Base-by-base conservation (phyloP, 2,113 vertebrate genomes). In the Gorsachius goisagi region DNA sequence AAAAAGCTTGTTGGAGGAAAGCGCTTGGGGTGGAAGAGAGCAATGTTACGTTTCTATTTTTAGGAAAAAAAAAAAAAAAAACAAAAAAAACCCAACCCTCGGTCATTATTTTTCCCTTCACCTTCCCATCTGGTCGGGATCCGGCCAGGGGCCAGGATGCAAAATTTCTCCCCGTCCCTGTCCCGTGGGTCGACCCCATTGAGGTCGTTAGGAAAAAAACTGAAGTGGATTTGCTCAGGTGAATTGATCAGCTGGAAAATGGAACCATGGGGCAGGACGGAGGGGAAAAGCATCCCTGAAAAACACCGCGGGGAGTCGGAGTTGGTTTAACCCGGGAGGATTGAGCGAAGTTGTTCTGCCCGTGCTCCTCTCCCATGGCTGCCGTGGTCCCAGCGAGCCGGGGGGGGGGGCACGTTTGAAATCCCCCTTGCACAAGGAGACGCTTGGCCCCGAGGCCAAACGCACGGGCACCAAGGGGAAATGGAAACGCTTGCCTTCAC, bases 1-100 rank as follows among this genome's bases (percentile, higher is more conserved):
- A 98, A 98, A 83, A 96, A 97, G 98, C 96, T 98, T 92, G 94
- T 95, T 90, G 86, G 96, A 98, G 97, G 97, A 98, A 97, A 98
- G 98, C 80, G 96, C 97, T 98, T 97, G 98, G 97, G 95, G 97
- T 95, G 52, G 87, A 95, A 87, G 85, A 94, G 90, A 97, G 92
- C 95, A 82, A 87, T 53, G 80, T 60, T 76, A 75, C 26, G 5
- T 97, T 96, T 95, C 79, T 91, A 39, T 80, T 96, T 95, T 91
- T 85, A 79, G 79, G 24, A 35, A 44, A 71, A 62, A 45, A 47
- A 55, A 11, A 23, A 28, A 44, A 44, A 14, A 47, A 47, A 47
- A 47, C 45, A 47, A 47, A 47, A 9, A 21, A 4, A 47, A 18
- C 12, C 41, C 6, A 47, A 47, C 18, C 18, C 82, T 80, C 47